Conservation (phyloP, 64 coral and sea anemone species). For the Montipora sp. region DNA sequence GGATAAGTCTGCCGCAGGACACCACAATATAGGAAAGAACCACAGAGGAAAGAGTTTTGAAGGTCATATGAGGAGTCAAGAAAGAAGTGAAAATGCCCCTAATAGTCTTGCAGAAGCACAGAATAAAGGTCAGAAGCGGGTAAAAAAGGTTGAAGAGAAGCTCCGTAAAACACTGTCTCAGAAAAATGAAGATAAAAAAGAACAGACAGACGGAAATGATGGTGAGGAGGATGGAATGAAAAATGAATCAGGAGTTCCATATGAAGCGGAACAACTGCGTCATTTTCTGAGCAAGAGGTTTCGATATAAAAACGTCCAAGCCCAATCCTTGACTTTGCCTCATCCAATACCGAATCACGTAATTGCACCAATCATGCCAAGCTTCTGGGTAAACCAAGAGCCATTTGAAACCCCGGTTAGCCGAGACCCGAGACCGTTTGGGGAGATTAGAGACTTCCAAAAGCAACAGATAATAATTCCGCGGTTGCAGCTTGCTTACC, state of each 20-base stretch:
- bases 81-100: background rate
- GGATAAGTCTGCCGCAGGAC: background rate
- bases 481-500: background rate
- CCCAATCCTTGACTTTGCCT: background rate
- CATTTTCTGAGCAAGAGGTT: background rate
- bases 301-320: background rate
- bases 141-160: background rate
- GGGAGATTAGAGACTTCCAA: background rate
- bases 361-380: background rate
- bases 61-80: background rate
- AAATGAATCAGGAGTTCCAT: background rate
- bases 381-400: background rate
- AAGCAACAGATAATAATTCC: background rate
- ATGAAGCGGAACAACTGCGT: background rate
- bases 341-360: slow-evolving; percentile 1
- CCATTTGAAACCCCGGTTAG: background rate
- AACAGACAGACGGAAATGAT: background rate
- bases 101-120: background rate
- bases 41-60: background rate
- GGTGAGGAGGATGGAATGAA: background rate
- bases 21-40: background rate
- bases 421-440: background rate
- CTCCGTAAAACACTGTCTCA: background rate
- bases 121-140: background rate
- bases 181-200: background rate